phyloP scores from a whole-genome alignment of 2,888 invertebrate genomes.

The Odontothrips loti region DNA sequence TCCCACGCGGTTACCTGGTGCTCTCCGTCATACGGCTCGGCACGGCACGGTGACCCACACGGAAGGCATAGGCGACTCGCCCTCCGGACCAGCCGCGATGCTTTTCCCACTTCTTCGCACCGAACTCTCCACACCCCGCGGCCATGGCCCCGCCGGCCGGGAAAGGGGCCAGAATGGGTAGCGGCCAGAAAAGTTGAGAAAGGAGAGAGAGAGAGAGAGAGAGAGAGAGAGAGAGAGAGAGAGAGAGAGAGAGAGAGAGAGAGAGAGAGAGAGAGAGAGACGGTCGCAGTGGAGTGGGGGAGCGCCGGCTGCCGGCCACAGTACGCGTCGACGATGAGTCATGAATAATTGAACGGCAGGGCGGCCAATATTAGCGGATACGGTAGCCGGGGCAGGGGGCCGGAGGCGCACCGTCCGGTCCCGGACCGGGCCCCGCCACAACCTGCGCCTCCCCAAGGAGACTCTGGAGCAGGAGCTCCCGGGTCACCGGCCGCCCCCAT shows the following conservation, averaged over 20 bases:
- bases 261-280: not conserved
- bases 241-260: not conserved
- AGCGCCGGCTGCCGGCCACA: not conserved
- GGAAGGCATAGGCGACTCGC: no score
- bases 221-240: not conserved
- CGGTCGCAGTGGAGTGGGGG: not conserved
- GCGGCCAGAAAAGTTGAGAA: not conserved
- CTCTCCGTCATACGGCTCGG: no score
- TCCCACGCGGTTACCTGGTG: no score
- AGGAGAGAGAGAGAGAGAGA: not conserved
- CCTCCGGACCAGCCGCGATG: no score
- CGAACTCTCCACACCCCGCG: no score
- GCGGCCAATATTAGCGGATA: constrained; percentile 19
- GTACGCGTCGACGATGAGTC: constrained; percentile 12
- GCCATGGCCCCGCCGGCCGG: no score
- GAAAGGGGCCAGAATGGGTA: not conserved
- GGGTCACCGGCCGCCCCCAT: no score
- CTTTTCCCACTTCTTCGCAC: no score
- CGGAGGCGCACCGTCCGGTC: not conserved
- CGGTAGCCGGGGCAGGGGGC: not conserved
- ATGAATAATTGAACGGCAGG: constrained; percentile 14
- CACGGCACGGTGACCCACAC: no score
- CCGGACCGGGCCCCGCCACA: not conserved
- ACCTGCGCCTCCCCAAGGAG: no score
- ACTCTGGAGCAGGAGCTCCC: no score